Percentiles rank a stretch among this genome's conserved stretches.
Evolutionary conservation across 2,113 vertebrate genomes (phyloP).

Genomic region (Paramisgurnus dabryanus): DNA sequence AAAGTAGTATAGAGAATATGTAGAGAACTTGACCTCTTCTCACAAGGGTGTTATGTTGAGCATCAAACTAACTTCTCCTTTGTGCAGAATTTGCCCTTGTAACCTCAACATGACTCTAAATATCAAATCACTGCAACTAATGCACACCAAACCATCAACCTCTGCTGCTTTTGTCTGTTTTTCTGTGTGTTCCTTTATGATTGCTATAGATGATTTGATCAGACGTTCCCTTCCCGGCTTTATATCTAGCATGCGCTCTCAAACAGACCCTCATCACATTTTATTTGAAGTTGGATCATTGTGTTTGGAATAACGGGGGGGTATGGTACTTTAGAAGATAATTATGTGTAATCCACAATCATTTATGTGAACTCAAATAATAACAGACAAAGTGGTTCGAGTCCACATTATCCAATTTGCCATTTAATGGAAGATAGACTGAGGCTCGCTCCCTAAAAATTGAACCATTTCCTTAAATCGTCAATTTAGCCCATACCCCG

Average conservation of each 20-base stretch:
- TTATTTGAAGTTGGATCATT: conserved; percentile 42
- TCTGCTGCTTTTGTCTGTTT: not conserved
- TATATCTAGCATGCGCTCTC: not conserved
- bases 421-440: conserved; percentile 38
- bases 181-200: conserved; percentile 14
- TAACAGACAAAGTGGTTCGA: conserved; percentile 38
- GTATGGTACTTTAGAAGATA: conserved; percentile 49
- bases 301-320: conserved; percentile 30
- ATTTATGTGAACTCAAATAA: conserved; percentile 47
- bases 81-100: not conserved
- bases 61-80: conserved; percentile 53
- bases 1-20: no score
- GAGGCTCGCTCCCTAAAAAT: conserved; percentile 35
- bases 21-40: conserved; percentile 62
- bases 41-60: conserved; percentile 69
- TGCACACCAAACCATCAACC: not conserved
- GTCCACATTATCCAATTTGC: conserved; percentile 56
- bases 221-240: not conserved
- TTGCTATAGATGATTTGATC: not conserved
- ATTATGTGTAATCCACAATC: conserved; percentile 60
- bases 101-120: conserved; percentile 15
- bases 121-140: not conserved
- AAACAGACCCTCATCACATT: conserved; percentile 10
- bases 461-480: conserved; percentile 53
- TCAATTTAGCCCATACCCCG: conserved; percentile 31